Percentiles rank a stretch among this genome's conserved stretches.
These are phyloP conservation scores for Irena cyanogastra DNA, from an alignment of 2,113 vertebrate genomes.

Conservation along the genomic window DNA sequence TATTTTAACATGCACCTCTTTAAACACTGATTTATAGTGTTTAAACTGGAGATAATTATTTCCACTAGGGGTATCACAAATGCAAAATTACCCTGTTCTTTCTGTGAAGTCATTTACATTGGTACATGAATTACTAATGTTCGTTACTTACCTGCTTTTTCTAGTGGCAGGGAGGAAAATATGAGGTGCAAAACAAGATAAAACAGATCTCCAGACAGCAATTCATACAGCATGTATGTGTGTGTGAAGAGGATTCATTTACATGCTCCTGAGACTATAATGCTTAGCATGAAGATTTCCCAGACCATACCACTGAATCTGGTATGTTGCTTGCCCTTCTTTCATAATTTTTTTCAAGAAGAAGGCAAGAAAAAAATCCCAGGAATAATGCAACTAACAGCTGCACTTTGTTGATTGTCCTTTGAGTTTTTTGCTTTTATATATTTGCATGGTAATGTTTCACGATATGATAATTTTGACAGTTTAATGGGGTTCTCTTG, in stretches of 20 bases:
- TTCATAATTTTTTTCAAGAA: not conserved
- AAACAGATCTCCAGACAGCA: not conserved
- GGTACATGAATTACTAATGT: not conserved
- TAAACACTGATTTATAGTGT: constrained; percentile 36
- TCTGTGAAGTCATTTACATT: not conserved
- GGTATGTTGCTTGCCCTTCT: not conserved
- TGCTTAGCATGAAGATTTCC: not conserved
- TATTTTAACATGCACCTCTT: not conserved
- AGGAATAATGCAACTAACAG: not conserved
- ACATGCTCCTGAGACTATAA: not conserved
- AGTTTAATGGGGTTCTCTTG: not conserved
- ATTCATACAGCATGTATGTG: not conserved
- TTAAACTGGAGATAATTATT: constrained; percentile 35
- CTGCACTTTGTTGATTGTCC: not conserved
- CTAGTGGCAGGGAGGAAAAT: not conserved
- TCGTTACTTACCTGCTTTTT: not conserved
- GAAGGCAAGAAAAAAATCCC: not conserved
- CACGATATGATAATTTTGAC: not conserved
- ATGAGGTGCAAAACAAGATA: not conserved
- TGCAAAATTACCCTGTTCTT: not conserved
- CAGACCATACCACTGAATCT: not conserved
- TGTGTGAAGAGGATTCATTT: not conserved
- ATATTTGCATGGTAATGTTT: not conserved
- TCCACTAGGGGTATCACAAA: constrained; percentile 9
- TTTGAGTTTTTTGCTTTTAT: not conserved